Conservation (phyloP, 37 sponge, comb jelly and placozoan genomes). For the Haliclona indistincta region DNA sequence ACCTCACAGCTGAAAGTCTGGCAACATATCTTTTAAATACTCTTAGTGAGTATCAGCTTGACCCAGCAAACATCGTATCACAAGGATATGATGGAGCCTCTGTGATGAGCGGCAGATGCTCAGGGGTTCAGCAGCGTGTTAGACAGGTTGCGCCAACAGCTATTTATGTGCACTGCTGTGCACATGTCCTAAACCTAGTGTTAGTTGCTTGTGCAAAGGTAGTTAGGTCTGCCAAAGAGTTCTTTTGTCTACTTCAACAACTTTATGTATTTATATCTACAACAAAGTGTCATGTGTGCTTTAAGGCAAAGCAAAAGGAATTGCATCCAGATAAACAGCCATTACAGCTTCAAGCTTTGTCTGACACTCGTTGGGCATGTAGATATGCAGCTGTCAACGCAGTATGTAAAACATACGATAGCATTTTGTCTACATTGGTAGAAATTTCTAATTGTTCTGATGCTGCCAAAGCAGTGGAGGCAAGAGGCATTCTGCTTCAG, state of each 20-base stretch:
- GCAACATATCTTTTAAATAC: constrained; percentile 18
- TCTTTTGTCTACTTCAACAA: constrained; percentile 41
- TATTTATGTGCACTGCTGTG: constrained; percentile 46
- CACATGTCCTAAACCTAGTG: constrained; percentile 35
- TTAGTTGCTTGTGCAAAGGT: constrained; percentile 20
- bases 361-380: constrained; percentile 58
- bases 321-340: constrained; percentile 46
- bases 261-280: constrained; percentile 49
- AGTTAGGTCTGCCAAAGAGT: constrained; percentile 41
- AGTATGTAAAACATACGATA: constrained; percentile 20
- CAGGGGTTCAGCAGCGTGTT: constrained; percentile 54
- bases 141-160: constrained; percentile 35
- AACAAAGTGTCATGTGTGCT: constrained; percentile 35
- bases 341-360: constrained; percentile 24
- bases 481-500: constrained; percentile 28
- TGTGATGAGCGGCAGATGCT: constrained; percentile 50
- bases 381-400: constrained; percentile 39
- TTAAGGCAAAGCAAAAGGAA: constrained; percentile 40
- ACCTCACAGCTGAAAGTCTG: constrained; percentile 28
- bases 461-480: constrained; percentile 33
- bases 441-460: constrained; percentile 6
- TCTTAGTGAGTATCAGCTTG: constrained; percentile 24
- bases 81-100: constrained; percentile 70
- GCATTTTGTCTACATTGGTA: constrained; percentile 19
- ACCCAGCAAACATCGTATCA: constrained; percentile 43